These are phyloP conservation scores for Ernsta delagoae DNA, from an alignment of 2,888 invertebrate genomes.

Conservation along the genomic window DNA sequence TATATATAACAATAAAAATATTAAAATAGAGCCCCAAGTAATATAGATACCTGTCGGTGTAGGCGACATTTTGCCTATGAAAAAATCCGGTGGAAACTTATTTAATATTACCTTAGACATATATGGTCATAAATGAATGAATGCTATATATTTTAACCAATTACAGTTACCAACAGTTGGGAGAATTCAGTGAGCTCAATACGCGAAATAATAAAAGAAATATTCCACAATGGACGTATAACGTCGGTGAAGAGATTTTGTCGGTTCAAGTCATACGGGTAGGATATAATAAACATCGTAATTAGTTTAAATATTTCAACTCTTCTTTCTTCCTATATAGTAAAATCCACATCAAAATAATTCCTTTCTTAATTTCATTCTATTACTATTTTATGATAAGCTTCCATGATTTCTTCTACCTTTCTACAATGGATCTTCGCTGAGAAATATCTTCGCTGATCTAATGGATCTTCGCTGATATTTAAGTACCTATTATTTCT, in stretches of 20 bases:
- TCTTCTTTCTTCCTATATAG: too few relatives aligned
- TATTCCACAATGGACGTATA: constrained; percentile 91
- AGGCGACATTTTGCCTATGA: too few relatives aligned
- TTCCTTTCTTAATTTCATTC: neutral
- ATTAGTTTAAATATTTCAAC: too few relatives aligned
- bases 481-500: too few relatives aligned
- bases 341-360: neutral
- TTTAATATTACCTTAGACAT: too few relatives aligned
- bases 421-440: neutral
- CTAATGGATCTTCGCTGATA: too few relatives aligned
- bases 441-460: too few relatives aligned
- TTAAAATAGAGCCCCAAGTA: too few relatives aligned
- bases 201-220: constrained; percentile 86
- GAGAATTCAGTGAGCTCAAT: constrained; percentile 88
- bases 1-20: neutral
- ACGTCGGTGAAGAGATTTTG: constrained; percentile 91
- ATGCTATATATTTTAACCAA: neutral
- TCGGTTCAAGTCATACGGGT: constrained; percentile 86
- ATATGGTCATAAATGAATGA: too few relatives aligned
- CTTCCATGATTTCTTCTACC: neutral
- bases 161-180: constrained; percentile 90
- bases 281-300: too few relatives aligned
- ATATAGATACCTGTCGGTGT: too few relatives aligned
- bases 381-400: neutral
- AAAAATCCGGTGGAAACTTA: too few relatives aligned